A percentile compares a stretch with the other conserved stretches of the same genome.
phyloP scores from a whole-genome alignment of 2,888 invertebrate species.

The Myathropa florea region DNA sequence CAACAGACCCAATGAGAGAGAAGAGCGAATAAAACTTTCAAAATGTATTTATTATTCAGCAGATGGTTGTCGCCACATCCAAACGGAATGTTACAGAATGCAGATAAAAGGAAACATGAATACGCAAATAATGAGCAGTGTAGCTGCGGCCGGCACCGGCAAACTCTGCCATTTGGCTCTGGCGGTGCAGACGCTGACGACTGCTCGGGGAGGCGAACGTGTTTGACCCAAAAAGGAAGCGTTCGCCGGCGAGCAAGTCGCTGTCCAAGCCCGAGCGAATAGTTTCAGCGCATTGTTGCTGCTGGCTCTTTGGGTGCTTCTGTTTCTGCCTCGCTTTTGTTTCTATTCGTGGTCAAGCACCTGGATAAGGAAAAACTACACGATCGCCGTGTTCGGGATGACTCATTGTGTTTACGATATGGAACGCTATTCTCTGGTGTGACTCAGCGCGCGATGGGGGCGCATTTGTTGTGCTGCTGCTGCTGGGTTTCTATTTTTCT shows the following conservation, averaged over 20 bases:
- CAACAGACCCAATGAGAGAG: neutral
- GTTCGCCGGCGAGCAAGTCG: neutral
- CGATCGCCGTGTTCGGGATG: neutral
- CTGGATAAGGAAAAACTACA: slow-evolving; percentile 29
- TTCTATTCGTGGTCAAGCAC: slow-evolving; percentile 30
- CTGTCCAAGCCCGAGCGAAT: too few relatives aligned
- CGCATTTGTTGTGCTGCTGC: slow-evolving; percentile 7
- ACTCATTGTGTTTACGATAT: neutral
- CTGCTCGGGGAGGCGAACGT: neutral
- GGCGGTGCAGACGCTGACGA: neutral
- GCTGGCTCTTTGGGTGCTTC: neutral
- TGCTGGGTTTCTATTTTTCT: slow-evolving; percentile 25
- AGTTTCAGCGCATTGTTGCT: neutral
- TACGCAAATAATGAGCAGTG: slow-evolving; percentile 35
- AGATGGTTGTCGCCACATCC: slow-evolving; percentile 21
- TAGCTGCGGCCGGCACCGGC: neutral
- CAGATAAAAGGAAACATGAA: slow-evolving; percentile 35
- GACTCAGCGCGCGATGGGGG: slow-evolving; percentile 30
- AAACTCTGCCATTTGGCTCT: too few relatives aligned
- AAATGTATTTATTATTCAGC: slow-evolving; percentile 54
- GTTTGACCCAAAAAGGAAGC: slow-evolving; percentile 62
- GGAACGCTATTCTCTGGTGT: neutral
- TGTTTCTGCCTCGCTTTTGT: slow-evolving; percentile 22
- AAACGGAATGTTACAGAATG: slow-evolving; percentile 20
- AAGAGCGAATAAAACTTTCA: neutral